Percentiles rank a stretch among this genome's conserved stretches.
phyloP scores from a whole-genome alignment of 1,140 invertebrate genomes.

The Chlorops oryzae region DNA sequence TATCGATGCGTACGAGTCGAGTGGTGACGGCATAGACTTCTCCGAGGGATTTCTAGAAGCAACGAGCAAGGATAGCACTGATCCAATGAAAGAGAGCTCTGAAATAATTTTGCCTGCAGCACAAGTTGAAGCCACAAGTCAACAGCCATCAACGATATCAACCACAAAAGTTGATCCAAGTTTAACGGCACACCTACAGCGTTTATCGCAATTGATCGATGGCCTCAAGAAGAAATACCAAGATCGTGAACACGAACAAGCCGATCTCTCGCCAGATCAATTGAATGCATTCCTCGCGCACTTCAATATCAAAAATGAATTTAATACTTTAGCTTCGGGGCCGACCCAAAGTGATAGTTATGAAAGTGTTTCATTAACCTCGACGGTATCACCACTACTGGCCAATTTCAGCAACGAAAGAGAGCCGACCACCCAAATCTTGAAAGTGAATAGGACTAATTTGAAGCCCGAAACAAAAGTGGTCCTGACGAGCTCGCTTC shows the following conservation, averaged over 20 bases:
- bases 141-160: slow-evolving; percentile 7
- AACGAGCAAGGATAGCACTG: neutral
- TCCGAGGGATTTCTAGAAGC: neutral
- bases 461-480: slow-evolving; percentile 39
- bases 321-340: slow-evolving; percentile 30
- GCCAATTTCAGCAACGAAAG: neutral
- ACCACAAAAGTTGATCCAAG: slow-evolving; percentile 33
- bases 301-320: slow-evolving; percentile 42
- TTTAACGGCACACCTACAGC: slow-evolving; percentile 39
- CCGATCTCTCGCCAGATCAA: slow-evolving; percentile 42
- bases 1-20: slow-evolving; percentile 6
- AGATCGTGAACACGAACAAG: slow-evolving; percentile 18
- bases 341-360: no score
- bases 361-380: slow-evolving; percentile 8
- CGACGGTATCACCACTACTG: slow-evolving; percentile 4
- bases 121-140: slow-evolving; percentile 6
- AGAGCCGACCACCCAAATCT: slow-evolving; percentile 16
- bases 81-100: neutral
- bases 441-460: slow-evolving; percentile 23
- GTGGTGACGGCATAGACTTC: slow-evolving; percentile 8
- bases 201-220: slow-evolving; percentile 43
- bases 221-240: slow-evolving; percentile 42
- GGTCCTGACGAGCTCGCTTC: slow-evolving; percentile 24
- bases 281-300: slow-evolving; percentile 43
- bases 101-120: neutral